phyloP scores from a whole-genome alignment of 2,113 vertebrate species.

The Neogale vison region DNA sequence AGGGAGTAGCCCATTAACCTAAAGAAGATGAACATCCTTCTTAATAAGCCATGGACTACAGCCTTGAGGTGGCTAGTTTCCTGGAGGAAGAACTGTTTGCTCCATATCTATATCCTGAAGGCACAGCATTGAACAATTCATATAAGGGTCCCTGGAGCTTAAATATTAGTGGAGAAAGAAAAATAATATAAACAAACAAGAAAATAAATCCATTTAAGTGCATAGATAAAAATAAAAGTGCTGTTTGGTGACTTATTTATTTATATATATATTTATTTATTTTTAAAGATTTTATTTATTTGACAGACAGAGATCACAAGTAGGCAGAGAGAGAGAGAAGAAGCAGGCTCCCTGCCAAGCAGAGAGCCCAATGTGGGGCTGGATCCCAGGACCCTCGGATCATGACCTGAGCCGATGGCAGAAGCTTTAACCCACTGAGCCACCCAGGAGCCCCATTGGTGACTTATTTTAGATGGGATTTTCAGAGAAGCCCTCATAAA shows the following conservation, averaged over 20 bases:
- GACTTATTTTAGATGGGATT: neutral
- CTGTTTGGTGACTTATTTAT: neutral
- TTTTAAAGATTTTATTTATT: too few species aligned
- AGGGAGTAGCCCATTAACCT: neutral
- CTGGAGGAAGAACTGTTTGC: neutral
- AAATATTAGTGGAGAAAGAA: neutral
- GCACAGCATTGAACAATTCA: neutral
- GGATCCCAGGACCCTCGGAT: too few species aligned
- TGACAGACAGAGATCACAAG: too few species aligned
- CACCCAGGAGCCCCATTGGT: neutral
- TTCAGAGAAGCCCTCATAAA: neutral
- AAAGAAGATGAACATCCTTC: neutral
- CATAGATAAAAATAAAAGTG: neutral
- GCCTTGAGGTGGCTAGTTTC: neutral
- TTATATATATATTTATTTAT: too few species aligned
- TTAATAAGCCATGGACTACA: neutral
- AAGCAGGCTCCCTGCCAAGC: too few species aligned
- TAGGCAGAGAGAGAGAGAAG: too few species aligned
- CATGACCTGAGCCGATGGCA: too few species aligned
- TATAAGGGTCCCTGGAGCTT: neutral
- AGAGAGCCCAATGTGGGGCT: too few species aligned
- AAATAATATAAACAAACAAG: neutral
- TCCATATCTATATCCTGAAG: neutral
- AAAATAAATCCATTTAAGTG: neutral
- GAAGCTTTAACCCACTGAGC: too few species aligned